Base-by-base conservation (phyloP, 1,140 invertebrate species). In the Wasmannia auropunctata region DNA sequence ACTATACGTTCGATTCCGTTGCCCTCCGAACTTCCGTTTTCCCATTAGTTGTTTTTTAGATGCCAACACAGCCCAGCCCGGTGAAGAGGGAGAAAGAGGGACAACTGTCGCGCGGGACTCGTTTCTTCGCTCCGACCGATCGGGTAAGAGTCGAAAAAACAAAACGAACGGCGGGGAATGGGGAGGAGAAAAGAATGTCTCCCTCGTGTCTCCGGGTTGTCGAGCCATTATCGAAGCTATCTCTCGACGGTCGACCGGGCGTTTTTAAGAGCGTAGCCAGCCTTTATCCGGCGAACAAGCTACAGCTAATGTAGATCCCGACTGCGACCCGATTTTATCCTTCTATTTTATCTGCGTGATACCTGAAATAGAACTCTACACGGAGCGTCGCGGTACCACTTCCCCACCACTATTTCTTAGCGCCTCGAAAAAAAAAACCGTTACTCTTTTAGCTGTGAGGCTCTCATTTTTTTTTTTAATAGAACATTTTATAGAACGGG, bases 271-370 rank as follows among this genome's bases (percentile, higher is more conserved):
- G 91, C 89, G 58, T 86, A 87, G 86, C 84, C 87, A 75, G 54
- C 67, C 87, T 90, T 94, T 94, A 93, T 93, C 93, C 88, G 40
- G 79, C 70, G 91, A 93, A 93, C 92, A 94, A 94, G 93, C 90
- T 87, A 83, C 91, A 76, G 91, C 91, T 94, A 93, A 94, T 93
- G 92, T 93, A 93, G 88, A 89, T 93, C 88, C 76, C 76, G 80
- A 79, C 89, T 69, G 49, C 74, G 70, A 75, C 75, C 81, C 80
- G 34, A 85, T 63, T 85, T 67, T 72, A 56, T 79, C 49, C 37
- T 31, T n/a, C 49, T 49, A 37, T 76, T 49, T 69, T 70, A 81
- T 89, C 60, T 86, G 34, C 56, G 80, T 43, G 40, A 86, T 79
- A 77, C 40, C 62, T 63, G 49, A 19, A 70, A 54, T 25, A 49